Base-by-base conservation (phyloP, 2,888 invertebrate species). In the Uloborus plumipes region DNA sequence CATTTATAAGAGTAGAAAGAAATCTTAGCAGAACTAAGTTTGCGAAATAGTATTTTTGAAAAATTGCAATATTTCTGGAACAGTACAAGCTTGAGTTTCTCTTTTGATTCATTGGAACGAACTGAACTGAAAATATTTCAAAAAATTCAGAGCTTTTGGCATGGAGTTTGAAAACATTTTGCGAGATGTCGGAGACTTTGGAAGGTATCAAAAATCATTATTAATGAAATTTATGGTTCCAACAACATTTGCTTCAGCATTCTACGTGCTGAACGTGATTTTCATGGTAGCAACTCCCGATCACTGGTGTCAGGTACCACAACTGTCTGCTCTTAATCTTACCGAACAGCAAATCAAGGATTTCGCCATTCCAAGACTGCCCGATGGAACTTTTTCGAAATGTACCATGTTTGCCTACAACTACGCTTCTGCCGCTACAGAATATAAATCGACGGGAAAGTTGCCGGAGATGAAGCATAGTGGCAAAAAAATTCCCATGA, bases 221-320 rank as follows among this genome's bases (percentile, higher is more conserved):
- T n/a, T 84, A 9, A 16, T 74, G 6, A 69, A 78, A 18, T 84
- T 84, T 16, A 84, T 84, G 78, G 70, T 61, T 6, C 84, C 84
- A 11, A 84, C 84, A 1, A 74, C 84, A 2, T 78, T 84, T 13
- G 78, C 78, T 4, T 78, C 84, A 4, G 78, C 78, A 13, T 74
- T 84, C 53, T 84, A 84, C 16, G 78, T 78, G 1, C 58, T 84
- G 15, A 84, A 84, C 31, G 78, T 84, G 11, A 84, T 84, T 50
- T 88, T 92, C 86, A 90, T 91, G 26, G 87, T 92, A 74, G 90
- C 91, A 77, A 89, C 91, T 69, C 92, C 92, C 6, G 90, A 92
- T 64, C 92, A 92, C 87, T 91, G 91, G 91, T 92, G 92, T 85
- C 88, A 88, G 69, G 91, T 92, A 18, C 90, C 91, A 1, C 91